Evolutionary conservation across 2,888 invertebrate genomes (phyloP), one percentile per base, ranked within the genome.

Genomic region (Trissoscelio sp.): DNA sequence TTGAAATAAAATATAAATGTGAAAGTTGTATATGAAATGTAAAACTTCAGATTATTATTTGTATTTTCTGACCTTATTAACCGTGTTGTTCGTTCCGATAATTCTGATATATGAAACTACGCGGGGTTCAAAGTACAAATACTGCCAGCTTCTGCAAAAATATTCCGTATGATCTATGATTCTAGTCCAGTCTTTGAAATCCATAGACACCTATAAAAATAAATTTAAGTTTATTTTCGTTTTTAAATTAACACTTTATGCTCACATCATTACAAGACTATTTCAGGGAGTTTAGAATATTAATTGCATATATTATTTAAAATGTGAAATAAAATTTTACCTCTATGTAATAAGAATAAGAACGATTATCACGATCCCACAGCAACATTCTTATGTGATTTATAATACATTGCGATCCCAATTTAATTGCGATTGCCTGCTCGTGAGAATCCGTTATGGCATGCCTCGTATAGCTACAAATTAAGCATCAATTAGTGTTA

Each of bases 141-240:
- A 95, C 92, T 99, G 99, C 97, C 98, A 98, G 14, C 98, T 98
- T 79, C 99, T 95, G 91, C 99, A 99, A 90, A 96, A 95, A 92
- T 96, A 98, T 83, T 95, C 93, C 83, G 96, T 96, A 93, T 99
- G 96, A 92, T 99, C 99, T 81, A 99, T 94, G 67, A 99, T 96
- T 77, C 96, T 94, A 81, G 96, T 95, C 98, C 99, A 99, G 91
- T 98, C 97, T 91, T 95, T 96, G 91, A 97, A 96, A 93, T 99
- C 98, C 92, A 98, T 97, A 0, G 98, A 98, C 24, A 98, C 97
- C 91, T 91, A 60, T 37, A 67, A 72, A n/a, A 44, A 46, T 3
- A 18, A n/a, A n/a, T n/a, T n/a, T n/a, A n/a, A n/a, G n/a, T n/a
- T n/a, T n/a, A n/a, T n/a, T n/a, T n/a, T n/a, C n/a, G n/a, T n/a